Conservation (phyloP, 64 coral and sea anemone species). For the Orbicella faveolata region DNA sequence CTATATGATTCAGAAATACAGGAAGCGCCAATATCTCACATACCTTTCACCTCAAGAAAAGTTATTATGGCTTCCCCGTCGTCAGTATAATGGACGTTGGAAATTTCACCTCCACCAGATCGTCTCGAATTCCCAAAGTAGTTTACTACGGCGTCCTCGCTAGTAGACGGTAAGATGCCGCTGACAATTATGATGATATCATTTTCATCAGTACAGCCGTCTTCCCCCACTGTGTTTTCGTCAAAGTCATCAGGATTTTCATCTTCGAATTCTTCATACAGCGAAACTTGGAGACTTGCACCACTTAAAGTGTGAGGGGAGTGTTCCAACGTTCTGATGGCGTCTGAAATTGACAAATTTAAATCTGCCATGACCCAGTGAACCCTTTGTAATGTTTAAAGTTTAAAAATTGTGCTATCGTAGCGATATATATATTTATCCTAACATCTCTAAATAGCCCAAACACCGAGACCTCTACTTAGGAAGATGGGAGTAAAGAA, state of each 20-base stretch:
- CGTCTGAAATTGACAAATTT: constrained; percentile 2
- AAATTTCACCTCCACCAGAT: constrained; percentile 63
- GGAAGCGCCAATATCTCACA: not conserved
- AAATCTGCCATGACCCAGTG: too few species aligned
- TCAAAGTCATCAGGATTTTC: not conserved
- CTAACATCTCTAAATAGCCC: too few species aligned
- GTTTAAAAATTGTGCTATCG: too few species aligned
- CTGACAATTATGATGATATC: constrained; percentile 11
- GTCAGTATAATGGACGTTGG: not conserved
- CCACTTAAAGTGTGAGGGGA: not conserved
- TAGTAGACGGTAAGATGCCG: constrained; percentile 26
- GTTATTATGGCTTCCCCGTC: not conserved
- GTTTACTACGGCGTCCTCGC: constrained; percentile 36
- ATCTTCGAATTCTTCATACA: not conserved
- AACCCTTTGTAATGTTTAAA: too few species aligned
- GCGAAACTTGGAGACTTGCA: not conserved
- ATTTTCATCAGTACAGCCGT: not conserved
- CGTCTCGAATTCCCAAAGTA: constrained; percentile 64
- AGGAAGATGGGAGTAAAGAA: too few species aligned
- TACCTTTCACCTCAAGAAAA: constrained; percentile 27
- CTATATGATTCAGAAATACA: not conserved
- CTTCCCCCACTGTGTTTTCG: not conserved
- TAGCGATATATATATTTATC: too few species aligned
- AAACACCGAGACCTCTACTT: too few species aligned
- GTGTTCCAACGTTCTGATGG: not conserved